These are phyloP conservation scores for Porites australiensis DNA, from an alignment of 64 coral and sea anemone genomes.

Conservation along the genomic window DNA sequence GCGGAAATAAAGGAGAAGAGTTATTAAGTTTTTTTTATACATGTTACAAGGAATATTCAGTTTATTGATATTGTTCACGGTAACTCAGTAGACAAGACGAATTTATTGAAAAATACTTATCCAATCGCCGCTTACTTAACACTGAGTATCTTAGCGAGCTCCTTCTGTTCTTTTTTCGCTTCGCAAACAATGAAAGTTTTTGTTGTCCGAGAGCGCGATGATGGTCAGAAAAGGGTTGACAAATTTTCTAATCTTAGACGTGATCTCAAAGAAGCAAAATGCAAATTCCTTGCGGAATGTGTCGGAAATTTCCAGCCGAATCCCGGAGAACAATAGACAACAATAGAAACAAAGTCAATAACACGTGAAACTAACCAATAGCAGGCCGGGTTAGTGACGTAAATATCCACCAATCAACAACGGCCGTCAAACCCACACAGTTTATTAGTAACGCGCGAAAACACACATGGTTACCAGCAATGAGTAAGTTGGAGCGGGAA, in stretches of 20 bases:
- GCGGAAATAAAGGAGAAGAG: neutral
- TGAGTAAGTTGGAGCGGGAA: slow-evolving; percentile 26
- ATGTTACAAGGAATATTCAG: neutral
- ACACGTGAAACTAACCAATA: slow-evolving; percentile 41
- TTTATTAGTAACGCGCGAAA: slow-evolving; percentile 84
- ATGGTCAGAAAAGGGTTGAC: slow-evolving; percentile 1
- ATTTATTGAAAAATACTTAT: slow-evolving; percentile 5
- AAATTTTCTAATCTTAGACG: slow-evolving; percentile 32
- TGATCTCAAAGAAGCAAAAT: slow-evolving; percentile 50
- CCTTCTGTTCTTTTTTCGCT: neutral
- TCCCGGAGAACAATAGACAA: slow-evolving; percentile 58
- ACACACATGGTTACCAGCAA: slow-evolving; percentile 72
- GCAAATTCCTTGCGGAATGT: slow-evolving; percentile 50
- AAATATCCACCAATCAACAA: slow-evolving; percentile 39
- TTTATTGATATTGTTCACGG: neutral
- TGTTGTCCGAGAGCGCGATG: neutral
- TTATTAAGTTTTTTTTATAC: neutral
- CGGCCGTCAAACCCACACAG: neutral
- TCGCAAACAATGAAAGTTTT: neutral
- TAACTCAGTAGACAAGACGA: neutral
- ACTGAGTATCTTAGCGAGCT: neutral
- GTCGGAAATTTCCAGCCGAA: slow-evolving; percentile 61
- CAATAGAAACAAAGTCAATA: slow-evolving; percentile 44
- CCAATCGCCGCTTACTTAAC: neutral
- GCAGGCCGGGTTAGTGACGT: slow-evolving; percentile 29